Evolutionary conservation across 2,888 invertebrate genomes (phyloP).

Genomic region (Drosophila subsilvestris): DNA sequence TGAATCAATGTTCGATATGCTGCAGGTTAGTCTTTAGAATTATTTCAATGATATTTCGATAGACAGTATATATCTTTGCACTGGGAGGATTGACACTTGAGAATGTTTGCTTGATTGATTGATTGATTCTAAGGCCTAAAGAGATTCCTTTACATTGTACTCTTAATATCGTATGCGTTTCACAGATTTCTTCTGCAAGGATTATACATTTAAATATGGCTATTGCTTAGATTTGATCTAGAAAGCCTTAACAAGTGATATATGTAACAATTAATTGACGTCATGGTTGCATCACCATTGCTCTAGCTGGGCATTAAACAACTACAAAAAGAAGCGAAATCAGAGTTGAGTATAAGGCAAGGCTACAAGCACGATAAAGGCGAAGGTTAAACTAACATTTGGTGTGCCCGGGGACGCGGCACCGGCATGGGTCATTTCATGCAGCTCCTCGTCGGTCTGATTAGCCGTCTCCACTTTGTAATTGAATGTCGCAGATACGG

Average conservation of each 20-base stretch:
- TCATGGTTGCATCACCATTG: slow-evolving; percentile 42
- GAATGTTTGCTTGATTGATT: slow-evolving; percentile 8
- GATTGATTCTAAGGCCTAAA: not conserved
- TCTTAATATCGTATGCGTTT: slow-evolving; percentile 23
- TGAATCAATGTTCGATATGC: slow-evolving; percentile 3
- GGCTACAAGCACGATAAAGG: slow-evolving; percentile 52
- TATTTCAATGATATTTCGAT: not conserved
- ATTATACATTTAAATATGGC: slow-evolving; percentile 16
- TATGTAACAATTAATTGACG: slow-evolving; percentile 23
- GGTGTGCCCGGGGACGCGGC: slow-evolving; percentile 47
- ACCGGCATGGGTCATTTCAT: slow-evolving; percentile 77
- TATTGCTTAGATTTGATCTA: not conserved
- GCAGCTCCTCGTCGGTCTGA: slow-evolving; percentile 68
- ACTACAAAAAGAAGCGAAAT: slow-evolving; percentile 67
- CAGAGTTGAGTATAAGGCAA: slow-evolving; percentile 50
- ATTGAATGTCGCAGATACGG: slow-evolving; percentile 91
- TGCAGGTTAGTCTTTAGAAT: not conserved
- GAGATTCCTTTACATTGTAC: slow-evolving; percentile 47
- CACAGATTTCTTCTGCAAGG: slow-evolving; percentile 3
- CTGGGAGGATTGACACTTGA: slow-evolving; percentile 33
- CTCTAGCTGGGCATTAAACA: slow-evolving; percentile 71
- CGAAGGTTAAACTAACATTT: slow-evolving; percentile 72
- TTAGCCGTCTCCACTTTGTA: slow-evolving; percentile 71
- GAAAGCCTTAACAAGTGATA: slow-evolving; percentile 6
- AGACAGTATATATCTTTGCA: not conserved